These are phyloP conservation scores for Euwallacea fornicatus DNA, from an alignment of 1,140 invertebrate genomes.

Conservation along the genomic window DNA sequence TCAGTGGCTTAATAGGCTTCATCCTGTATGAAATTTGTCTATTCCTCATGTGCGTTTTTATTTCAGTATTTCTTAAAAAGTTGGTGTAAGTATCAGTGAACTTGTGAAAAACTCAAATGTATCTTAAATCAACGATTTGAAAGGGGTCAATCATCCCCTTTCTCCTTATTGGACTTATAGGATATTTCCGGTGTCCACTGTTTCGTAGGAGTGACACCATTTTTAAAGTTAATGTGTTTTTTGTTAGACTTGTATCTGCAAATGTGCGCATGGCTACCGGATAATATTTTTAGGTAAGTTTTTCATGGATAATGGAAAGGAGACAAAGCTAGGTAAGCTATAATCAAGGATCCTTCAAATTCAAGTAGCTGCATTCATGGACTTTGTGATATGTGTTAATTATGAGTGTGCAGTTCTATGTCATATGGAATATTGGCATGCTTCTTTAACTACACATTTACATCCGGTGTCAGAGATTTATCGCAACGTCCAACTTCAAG, in stretches of 20 bases:
- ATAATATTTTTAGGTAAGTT: constrained; percentile 32
- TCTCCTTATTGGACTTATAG: background rate
- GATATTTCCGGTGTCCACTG: background rate
- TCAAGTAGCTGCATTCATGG: no score
- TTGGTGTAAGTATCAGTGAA: background rate
- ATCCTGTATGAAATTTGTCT: constrained; percentile 27
- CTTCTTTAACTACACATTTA: no score
- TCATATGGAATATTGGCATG: no score
- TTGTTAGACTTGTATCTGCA: constrained; percentile 34
- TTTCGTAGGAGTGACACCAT: no score
- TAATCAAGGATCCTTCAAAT: no score
- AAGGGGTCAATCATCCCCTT: background rate
- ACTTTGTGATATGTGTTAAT: no score
- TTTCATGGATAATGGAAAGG: no score
- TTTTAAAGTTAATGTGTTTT: constrained; percentile 30
- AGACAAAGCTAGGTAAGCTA: no score
- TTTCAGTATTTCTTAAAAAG: background rate
- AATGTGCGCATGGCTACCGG: constrained; percentile 36
- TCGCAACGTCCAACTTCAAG: no score
- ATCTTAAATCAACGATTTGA: background rate
- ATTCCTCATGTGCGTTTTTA: constrained; percentile 6
- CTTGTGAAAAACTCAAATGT: background rate
- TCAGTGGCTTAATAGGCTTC: constrained; percentile 27
- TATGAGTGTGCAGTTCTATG: no score
- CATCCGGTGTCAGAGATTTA: no score